Conservation (phyloP, 2,888 invertebrate species). For the Creontiades dilutus region DNA sequence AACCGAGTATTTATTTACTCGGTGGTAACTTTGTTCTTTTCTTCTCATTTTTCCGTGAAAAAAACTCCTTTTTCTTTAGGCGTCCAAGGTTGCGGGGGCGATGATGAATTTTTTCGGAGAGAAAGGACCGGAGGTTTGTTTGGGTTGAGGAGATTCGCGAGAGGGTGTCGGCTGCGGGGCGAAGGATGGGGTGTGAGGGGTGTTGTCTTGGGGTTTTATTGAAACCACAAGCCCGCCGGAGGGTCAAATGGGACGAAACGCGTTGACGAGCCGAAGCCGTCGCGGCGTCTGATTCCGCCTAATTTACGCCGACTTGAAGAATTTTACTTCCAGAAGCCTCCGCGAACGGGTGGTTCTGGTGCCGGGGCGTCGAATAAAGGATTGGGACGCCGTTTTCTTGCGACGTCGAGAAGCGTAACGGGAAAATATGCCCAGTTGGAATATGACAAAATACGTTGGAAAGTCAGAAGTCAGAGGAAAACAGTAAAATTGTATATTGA, state of each 20-base stretch:
- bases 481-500: too few relatives aligned
- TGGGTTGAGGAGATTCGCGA: neutral
- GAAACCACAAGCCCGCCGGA: slow-evolving; percentile 57
- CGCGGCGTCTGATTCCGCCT: slow-evolving; percentile 66
- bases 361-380: neutral
- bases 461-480: too few relatives aligned
- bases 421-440: too few relatives aligned
- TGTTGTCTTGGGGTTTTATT: slow-evolving; percentile 30
- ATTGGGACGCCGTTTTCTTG: neutral
- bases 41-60: neutral
- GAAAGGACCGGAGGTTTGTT: slow-evolving; percentile 16
- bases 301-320: slow-evolving; percentile 53
- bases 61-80: neutral
- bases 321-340: neutral
- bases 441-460: too few relatives aligned
- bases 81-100: neutral
- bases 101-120: neutral
- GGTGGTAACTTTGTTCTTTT: neutral
- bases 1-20: slow-evolving; percentile 3
- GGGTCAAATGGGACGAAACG: slow-evolving; percentile 64
- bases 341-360: neutral
- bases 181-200: neutral
- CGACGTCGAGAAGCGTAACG: too few relatives aligned
- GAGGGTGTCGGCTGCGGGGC: too few relatives aligned
- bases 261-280: slow-evolving; percentile 59